Percentiles rank a stretch among this genome's conserved stretches.
Conservation (phyloP, 2,113 vertebrate genomes). For the Phyllopteryx taeniolatus region DNA sequence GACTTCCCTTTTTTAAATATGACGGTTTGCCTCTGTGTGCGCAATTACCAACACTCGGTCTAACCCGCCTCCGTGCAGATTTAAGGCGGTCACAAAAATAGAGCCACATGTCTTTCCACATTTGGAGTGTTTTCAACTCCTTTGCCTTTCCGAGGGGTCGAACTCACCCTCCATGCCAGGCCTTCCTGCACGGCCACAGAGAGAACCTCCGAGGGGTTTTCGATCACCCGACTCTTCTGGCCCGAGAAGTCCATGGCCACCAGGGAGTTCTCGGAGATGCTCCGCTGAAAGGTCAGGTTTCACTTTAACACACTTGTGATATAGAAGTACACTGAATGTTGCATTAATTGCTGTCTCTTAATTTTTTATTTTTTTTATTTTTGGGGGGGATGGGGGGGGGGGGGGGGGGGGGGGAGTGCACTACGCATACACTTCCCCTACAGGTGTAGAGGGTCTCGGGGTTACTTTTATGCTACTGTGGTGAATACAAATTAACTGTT, state of each 20-base stretch:
- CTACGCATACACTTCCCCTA: too few relatives aligned
- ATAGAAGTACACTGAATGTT: neutral
- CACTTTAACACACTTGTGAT: neutral
- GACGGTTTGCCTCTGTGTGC: too few relatives aligned
- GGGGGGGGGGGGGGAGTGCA: too few relatives aligned
- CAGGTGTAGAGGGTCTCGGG: too few relatives aligned
- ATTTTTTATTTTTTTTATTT: too few relatives aligned
- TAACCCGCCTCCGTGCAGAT: too few relatives aligned
- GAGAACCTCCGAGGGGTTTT: slow-evolving; percentile 92
- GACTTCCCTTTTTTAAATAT: too few relatives aligned
- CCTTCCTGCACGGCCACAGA: slow-evolving; percentile 95
- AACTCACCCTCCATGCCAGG: slow-evolving; percentile 90
- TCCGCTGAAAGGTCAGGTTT: slow-evolving; percentile 77
- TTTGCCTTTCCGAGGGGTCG: neutral
- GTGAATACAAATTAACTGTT: too few relatives aligned
- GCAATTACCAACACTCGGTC: too few relatives aligned
- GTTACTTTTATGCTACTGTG: too few relatives aligned
- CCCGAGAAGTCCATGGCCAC: slow-evolving; percentile 99
- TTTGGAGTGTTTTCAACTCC: neutral
- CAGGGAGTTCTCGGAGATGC: slow-evolving; percentile 95
- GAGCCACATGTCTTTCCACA: neutral
- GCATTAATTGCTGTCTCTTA: neutral
- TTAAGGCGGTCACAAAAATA: too few relatives aligned
- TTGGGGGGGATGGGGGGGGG: too few relatives aligned
- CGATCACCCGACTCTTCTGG: slow-evolving; percentile 89